phyloP scores from a whole-genome alignment of 2,797 vertebrate genomes.

The Champsocephalus gunnari region DNA sequence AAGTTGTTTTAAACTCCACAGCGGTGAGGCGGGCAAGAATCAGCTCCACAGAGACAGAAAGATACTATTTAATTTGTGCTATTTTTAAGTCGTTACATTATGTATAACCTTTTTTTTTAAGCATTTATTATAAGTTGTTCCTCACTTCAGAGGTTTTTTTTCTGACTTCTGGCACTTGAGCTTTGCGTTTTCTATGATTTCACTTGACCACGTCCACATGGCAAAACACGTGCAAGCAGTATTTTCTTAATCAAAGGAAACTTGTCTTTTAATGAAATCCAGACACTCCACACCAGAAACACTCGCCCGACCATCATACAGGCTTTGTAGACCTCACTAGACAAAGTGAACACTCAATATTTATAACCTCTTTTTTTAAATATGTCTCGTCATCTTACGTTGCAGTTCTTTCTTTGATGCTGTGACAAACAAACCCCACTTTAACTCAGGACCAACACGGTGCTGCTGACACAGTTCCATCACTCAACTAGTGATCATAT shows the following conservation, averaged over 20 bases:
- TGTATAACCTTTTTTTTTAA: conserved; percentile 9
- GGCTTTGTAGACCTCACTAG: conserved; percentile 4
- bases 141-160: not conserved
- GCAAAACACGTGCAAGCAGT: not conserved
- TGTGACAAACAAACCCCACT: conserved; percentile 44
- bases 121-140: conserved; percentile 11
- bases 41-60: not conserved
- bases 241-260: conserved; percentile 2
- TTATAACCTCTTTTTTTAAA: not conserved
- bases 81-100: not conserved
- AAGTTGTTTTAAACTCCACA: not conserved
- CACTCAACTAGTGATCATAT: conserved; percentile 53
- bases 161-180: conserved; percentile 1
- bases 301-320: not conserved
- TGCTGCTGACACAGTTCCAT: conserved; percentile 67
- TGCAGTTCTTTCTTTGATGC: conserved; percentile 14
- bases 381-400: not conserved
- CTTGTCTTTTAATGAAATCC: not conserved
- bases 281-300: conserved; percentile 7
- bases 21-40: not conserved
- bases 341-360: conserved; percentile 1
- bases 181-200: not conserved
- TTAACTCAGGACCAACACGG: conserved; percentile 65
- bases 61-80: not conserved
- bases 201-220: not conserved